These are phyloP conservation scores for Thymelicus sylvestris DNA, from an alignment of 2,888 invertebrate species.

Conservation along the genomic window DNA sequence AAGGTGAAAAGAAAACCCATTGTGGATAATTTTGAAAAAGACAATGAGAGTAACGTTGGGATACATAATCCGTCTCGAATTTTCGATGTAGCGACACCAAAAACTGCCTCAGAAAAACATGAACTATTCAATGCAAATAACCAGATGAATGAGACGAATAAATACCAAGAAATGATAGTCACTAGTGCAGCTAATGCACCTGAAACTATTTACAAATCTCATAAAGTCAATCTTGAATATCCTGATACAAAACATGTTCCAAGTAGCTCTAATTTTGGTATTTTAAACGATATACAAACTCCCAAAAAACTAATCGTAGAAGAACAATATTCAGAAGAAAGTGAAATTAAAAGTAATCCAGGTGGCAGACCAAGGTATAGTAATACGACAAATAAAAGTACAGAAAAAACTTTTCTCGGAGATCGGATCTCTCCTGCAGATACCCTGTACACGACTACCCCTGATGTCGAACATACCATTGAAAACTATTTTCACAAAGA, in stretches of 20 bases:
- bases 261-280: background rate
- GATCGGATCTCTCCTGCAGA: too few relatives aligned
- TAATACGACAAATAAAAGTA: too few relatives aligned
- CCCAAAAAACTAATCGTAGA: background rate
- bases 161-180: background rate
- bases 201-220: background rate
- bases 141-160: background rate
- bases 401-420: too few relatives aligned
- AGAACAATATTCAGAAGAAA: background rate
- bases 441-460: too few relatives aligned
- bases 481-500: background rate
- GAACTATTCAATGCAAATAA: background rate
- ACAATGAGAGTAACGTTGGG: background rate
- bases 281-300: background rate
- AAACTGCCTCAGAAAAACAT: background rate
- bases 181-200: background rate
- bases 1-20: constrained; percentile 3
- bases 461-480: too few relatives aligned
- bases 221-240: background rate
- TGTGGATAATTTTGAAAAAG: background rate
- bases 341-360: background rate
- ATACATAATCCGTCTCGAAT: background rate
- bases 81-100: background rate
- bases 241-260: background rate
- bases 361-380: background rate